Evolutionary conservation across 23 tunicate genomes (phyloP).

Genomic region (Styela plicata): DNA sequence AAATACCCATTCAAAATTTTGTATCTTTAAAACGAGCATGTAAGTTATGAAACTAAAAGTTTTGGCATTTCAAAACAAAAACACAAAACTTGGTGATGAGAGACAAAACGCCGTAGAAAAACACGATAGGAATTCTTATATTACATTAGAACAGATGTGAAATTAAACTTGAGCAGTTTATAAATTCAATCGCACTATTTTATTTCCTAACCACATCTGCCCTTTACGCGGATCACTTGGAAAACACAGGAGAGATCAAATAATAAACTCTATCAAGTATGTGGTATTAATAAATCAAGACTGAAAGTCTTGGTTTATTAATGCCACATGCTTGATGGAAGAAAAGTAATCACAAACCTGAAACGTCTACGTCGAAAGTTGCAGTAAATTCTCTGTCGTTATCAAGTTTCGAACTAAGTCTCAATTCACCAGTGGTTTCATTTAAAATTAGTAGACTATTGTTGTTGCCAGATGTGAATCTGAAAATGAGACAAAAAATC

Average conservation of each 20-base stretch:
- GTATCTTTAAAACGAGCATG: no score
- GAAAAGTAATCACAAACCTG: constrained; percentile 46
- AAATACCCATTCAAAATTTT: no score
- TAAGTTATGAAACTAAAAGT: no score
- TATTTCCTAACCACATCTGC: not conserved
- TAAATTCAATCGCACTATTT: not conserved
- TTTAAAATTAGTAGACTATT: constrained; percentile 55
- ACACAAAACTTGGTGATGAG: no score
- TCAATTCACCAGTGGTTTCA: constrained; percentile 50
- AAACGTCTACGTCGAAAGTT: constrained; percentile 37
- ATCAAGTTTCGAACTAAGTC: constrained; percentile 51
- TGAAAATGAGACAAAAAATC: not conserved
- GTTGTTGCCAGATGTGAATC: constrained; percentile 74
- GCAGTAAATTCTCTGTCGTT: constrained; percentile 75
- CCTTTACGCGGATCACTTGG: not conserved
- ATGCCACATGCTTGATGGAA: not conserved
- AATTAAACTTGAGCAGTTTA: not conserved
- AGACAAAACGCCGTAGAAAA: no score
- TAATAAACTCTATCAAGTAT: not conserved
- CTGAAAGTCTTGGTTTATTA: not conserved
- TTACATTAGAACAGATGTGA: not conserved
- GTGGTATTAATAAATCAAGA: not conserved
- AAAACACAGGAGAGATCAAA: not conserved
- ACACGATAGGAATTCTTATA: not conserved
- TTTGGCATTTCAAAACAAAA: no score